Evolutionary conservation across 2,797 vertebrate genomes (phyloP).

Genomic region (Melanitta fusca): DNA sequence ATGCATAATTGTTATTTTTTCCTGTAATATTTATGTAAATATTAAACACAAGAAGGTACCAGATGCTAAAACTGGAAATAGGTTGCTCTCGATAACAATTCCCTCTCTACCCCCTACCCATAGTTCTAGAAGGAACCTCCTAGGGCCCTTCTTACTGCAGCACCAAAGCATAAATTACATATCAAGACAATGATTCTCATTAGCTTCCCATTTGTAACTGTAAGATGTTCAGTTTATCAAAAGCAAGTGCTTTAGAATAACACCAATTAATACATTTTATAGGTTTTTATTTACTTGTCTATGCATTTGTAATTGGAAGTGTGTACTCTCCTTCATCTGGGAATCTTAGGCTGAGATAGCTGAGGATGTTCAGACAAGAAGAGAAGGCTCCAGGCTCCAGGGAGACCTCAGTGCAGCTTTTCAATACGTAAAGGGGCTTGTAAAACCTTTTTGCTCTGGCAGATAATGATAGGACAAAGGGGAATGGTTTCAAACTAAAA

Average conservation of each 20-base stretch:
- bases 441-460: too few species aligned
- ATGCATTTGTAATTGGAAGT: not conserved
- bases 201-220: not conserved
- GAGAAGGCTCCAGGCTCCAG: too few species aligned
- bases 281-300: constrained; percentile 8
- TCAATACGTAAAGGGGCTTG: too few species aligned
- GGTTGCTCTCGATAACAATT: not conserved
- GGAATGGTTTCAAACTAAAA: too few species aligned
- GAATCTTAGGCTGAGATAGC: too few species aligned
- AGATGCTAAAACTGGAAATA: not conserved
- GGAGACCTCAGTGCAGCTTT: too few species aligned
- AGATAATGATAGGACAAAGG: too few species aligned
- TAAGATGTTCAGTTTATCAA: not conserved
- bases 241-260: constrained; percentile 15
- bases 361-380: too few species aligned
- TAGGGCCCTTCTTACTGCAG: not conserved
- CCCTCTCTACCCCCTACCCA: not conserved
- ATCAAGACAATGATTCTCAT: not conserved
- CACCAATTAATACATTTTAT: not conserved
- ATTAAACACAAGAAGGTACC: not conserved
- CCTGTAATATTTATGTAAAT: not conserved
- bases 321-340: not conserved
- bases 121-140: not conserved
- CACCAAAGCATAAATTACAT: not conserved
- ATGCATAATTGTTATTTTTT: not conserved